Conservation (phyloP, 2,888 invertebrate genomes). For the Taenaris catops region DNA sequence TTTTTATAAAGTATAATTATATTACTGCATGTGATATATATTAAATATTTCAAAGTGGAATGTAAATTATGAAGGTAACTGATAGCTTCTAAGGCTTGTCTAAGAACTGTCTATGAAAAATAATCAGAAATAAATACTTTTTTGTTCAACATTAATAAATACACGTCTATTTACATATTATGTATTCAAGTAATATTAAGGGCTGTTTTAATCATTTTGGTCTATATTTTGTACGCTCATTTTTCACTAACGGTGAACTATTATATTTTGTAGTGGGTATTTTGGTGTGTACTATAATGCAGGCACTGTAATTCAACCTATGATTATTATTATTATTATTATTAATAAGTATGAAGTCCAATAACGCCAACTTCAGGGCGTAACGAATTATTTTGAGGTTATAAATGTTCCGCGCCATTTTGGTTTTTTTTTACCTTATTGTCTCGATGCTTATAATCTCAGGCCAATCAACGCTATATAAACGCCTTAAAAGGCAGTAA, state of each 20-base stretch:
- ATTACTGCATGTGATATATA: conserved; percentile 29
- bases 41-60: conserved; percentile 43
- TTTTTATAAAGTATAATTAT: conserved; percentile 24
- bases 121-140: conserved; percentile 36
- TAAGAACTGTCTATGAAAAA: conserved; percentile 42
- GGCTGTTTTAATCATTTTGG: conserved; percentile 67
- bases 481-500: conserved; percentile 40
- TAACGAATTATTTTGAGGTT: conserved; percentile 12
- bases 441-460: conserved; percentile 48
- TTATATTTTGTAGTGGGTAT: conserved; percentile 29
- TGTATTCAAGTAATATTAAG: conserved; percentile 37
- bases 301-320: conserved; percentile 42
- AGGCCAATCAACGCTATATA: conserved; percentile 48
- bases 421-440: conserved; percentile 43
- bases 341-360: conserved; percentile 14
- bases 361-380: conserved; percentile 6
- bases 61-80: conserved; percentile 53
- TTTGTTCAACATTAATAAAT: conserved; percentile 56
- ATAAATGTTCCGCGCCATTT: conserved; percentile 1
- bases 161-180: conserved; percentile 48
- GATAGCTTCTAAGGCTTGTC: conserved; percentile 69
- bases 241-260: conserved; percentile 61
- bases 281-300: conserved; percentile 35
- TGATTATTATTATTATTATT: too few species aligned
- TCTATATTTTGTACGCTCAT: conserved; percentile 72